phyloP scores from a whole-genome alignment of 2,888 invertebrate species.

The Mesorhabditis belari region DNA sequence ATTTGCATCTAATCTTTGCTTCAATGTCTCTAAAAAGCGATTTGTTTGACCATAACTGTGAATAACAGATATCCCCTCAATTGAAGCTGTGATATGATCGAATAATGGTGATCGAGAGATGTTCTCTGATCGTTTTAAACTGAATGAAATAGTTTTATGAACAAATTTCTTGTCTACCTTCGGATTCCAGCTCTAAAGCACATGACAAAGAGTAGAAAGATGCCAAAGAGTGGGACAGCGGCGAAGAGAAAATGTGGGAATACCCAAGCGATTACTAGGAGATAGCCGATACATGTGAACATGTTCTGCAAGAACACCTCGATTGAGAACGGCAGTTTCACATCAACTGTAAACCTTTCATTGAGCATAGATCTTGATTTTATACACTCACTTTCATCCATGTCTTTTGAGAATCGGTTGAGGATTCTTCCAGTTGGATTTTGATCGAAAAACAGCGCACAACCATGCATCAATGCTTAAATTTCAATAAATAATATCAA shows the following conservation, averaged over 20 bases:
- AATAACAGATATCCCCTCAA: conserved; percentile 61
- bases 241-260: conserved; percentile 52
- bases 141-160: conserved; percentile 11
- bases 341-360: conserved; percentile 59
- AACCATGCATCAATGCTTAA: conserved; percentile 58
- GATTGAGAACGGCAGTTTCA: conserved; percentile 60
- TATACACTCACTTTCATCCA: conserved; percentile 60
- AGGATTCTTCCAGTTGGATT: conserved; percentile 61
- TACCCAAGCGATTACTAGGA: conserved; percentile 70
- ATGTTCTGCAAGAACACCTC: conserved; percentile 62
- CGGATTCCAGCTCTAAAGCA: conserved; percentile 55
- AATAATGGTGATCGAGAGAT: conserved; percentile 62
- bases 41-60: conserved; percentile 59
- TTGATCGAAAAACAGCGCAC: conserved; percentile 60
- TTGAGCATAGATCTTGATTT: background rate
- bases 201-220: conserved; percentile 54
- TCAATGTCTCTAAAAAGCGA: conserved; percentile 44
- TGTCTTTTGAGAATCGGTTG: conserved; percentile 62
- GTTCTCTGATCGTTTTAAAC: conserved; percentile 61
- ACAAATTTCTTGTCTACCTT: conserved; percentile 17
- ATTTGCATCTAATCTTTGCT: conserved; percentile 45
- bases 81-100: conserved; percentile 61
- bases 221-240: conserved; percentile 52
- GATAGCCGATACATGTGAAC: conserved; percentile 72
- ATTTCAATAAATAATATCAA: too few species aligned